Conservation (phyloP, 2,797 vertebrate genomes). For the Picus viridis region DNA sequence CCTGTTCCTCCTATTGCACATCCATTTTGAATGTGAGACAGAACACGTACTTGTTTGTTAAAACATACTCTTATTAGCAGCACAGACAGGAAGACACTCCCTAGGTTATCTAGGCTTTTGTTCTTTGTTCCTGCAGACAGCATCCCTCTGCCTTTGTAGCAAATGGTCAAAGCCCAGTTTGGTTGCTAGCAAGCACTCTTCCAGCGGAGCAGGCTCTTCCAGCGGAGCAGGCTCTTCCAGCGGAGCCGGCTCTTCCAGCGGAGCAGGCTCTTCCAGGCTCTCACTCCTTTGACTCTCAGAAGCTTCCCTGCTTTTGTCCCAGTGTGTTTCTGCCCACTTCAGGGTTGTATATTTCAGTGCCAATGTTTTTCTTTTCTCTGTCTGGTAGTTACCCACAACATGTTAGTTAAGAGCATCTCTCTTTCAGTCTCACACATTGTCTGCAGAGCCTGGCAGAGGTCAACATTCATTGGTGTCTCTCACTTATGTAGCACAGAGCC, state of each 20-base stretch:
- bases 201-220: neutral
- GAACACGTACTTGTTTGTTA: slow-evolving; percentile 3
- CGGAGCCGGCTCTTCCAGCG: neutral
- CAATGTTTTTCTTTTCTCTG: neutral
- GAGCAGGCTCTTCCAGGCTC: neutral
- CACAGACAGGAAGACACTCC: neutral
- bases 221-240: neutral
- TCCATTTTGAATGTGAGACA: neutral
- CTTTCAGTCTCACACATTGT: neutral
- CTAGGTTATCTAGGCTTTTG: neutral
- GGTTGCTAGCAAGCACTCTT: neutral
- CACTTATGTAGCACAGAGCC: neutral
- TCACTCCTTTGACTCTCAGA: neutral
- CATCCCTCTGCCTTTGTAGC: neutral
- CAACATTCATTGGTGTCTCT: neutral
- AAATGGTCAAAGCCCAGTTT: neutral
- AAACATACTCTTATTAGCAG: neutral
- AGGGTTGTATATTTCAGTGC: neutral
- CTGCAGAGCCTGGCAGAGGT: neutral
- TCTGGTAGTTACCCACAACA: neutral
- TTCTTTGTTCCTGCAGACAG: neutral
- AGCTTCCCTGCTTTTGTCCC: neutral
- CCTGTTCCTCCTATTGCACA: neutral
- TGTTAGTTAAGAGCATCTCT: neutral
- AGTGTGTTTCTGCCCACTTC: neutral